Evolutionary conservation across 2,888 invertebrate species (phyloP), one percentile per base, ranked within the genome.

Genomic region (Pristionchus exspectatus): DNA sequence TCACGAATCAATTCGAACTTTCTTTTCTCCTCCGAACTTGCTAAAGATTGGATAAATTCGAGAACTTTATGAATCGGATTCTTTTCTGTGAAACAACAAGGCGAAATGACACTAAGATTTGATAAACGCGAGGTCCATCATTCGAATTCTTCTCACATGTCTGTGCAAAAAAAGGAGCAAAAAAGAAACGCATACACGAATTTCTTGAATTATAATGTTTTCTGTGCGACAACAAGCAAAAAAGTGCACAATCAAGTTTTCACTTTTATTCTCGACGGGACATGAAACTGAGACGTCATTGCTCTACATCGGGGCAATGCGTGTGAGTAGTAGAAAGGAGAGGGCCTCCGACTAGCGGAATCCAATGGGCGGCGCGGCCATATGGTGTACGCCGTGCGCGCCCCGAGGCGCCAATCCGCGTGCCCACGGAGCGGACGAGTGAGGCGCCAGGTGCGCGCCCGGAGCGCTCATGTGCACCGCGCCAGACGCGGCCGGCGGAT

Each of bases 251-350:
- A 72, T 84, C 84, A 84, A 56, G 84, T 84, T 84, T 84, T 84
- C 84, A 84, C 84, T 84, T 84, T 84, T 84, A 84, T 84, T 84
- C 84, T 84, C 56, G 59, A 56, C 18, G 84, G 59, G 84, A 59
- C 54, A 84, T 84, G 84, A 84, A 56, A 56, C 84, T 54, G 54
- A n/a, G 84, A 54, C 54, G 54, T 30, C 54, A 44, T 54, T 30
- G 84, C 59, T 54, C 56, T 72, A 7, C 74, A 21, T 24, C 59
- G 84, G 24, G 21, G 24, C 54, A 54, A 81, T n/a, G 81, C 44
- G 81, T 81, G 44, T 81, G 50, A 50, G 50, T 44, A 77, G 7
- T n/a, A n/a, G 2, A 1, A 21, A 0, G 24, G 3, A 4, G 0
- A 18, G 21, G 7, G 38, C 38, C 38, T 38, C 30, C 84, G n/a